Evolutionary conservation across 2,888 invertebrate species (phyloP), one percentile per base, ranked within the genome.

Genomic region (Nemurella pictetii): DNA sequence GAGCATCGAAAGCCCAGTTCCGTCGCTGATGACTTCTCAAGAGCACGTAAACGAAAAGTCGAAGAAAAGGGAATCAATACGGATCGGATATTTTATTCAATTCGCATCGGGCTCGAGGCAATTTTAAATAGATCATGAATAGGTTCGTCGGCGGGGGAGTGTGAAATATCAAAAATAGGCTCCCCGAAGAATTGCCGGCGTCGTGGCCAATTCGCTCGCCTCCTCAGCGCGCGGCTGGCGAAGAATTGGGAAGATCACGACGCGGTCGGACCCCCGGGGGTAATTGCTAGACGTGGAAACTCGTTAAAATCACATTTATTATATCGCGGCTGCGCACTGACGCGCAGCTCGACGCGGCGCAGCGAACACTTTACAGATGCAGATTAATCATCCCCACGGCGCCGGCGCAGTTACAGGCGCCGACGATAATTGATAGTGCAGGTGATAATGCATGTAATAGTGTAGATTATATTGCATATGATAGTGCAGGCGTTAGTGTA

Each of bases 121-220:
- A 82, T 82, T 72, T 82, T 72, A 82, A 82, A 82, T 72, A 82
- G 82, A 82, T 72, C 82, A 82, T 82, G 55, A 55, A 82, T 28
- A 80, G 26, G 26, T n/a, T 74, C 26, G 75, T 75, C 75, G 26
- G 75, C 26, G 26, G 75, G 27, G n/a, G 26, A 75, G 55, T 55
- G 55, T 55, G 55, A 55, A 55, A 55, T 55, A 55, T 55, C 55
- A 55, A 55, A n/a, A 55, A 55, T 55, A 55, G 55, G 55, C 55
- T 55, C 5, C 55, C 55, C 55, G 55, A 55, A 55, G 55, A 55
- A 55, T 55, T 55, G 55, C 55, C 20, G 9, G 55, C 55, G 32
- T n/a, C 32, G 32, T 3, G 4, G 55, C 55, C 55, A 55, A 55
- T 55, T 55, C 55, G 55, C 20, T 55, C 20, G 2, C 15, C 55